Conservation (phyloP, 2,888 invertebrate species). For the Acleris holmiana region DNA sequence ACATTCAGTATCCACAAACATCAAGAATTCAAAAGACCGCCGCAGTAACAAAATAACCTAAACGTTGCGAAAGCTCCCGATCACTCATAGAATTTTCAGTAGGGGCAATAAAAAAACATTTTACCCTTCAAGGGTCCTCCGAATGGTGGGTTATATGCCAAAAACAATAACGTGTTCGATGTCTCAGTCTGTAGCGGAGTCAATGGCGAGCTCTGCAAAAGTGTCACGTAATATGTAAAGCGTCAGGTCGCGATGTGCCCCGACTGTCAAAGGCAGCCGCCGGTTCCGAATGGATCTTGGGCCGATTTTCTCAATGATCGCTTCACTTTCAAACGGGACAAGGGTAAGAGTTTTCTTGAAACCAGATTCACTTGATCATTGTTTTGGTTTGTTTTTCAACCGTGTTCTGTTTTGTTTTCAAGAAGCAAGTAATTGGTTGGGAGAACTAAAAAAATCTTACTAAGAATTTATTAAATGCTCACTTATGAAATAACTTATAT, state of each 20-base stretch:
- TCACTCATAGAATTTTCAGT: slow-evolving; percentile 70
- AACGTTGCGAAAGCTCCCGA: slow-evolving; percentile 49
- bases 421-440: too few species aligned
- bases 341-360: slow-evolving; percentile 55
- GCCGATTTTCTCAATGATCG: slow-evolving; percentile 72
- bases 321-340: slow-evolving; percentile 64
- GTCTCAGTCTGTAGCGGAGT: slow-evolving; percentile 80
- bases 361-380: slow-evolving; percentile 49
- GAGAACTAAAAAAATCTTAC: too few species aligned
- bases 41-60: slow-evolving; percentile 36
- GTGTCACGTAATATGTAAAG: slow-evolving; percentile 84
- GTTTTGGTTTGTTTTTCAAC: slow-evolving; percentile 26
- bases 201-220: slow-evolving; percentile 79
- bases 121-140: slow-evolving; percentile 59
- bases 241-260: slow-evolving; percentile 80
- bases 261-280: slow-evolving; percentile 79
- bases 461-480: background rate
- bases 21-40: background rate
- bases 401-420: background rate
- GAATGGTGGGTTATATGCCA: slow-evolving; percentile 64
- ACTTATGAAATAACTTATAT: background rate
- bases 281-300: slow-evolving; percentile 64
- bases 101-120: slow-evolving; percentile 69
- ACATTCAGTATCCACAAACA: too few species aligned
- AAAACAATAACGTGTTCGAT: slow-evolving; percentile 79